phyloP scores from a whole-genome alignment of 2,888 invertebrate species.

The Hoplodrina ambigua region DNA sequence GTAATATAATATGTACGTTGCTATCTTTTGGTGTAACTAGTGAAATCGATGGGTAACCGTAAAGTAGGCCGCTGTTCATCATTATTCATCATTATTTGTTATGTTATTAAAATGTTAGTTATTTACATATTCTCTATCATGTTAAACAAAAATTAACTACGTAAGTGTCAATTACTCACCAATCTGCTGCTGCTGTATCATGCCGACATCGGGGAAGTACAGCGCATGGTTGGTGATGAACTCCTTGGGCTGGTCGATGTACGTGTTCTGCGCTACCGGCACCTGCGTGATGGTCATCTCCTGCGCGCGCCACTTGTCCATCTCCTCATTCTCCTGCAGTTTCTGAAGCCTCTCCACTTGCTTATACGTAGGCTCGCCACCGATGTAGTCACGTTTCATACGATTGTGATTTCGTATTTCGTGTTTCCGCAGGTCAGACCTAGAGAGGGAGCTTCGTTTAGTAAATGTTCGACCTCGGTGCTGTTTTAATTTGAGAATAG shows the following conservation, averaged over 20 bases:
- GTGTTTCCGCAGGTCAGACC: conserved; percentile 87
- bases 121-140: background rate
- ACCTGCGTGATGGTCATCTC: conserved; percentile 63
- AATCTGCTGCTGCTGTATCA: conserved; percentile 79
- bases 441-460: conserved; percentile 52
- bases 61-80: no score
- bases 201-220: conserved; percentile 82
- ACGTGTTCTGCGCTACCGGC: conserved; percentile 74
- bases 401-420: conserved; percentile 86
- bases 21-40: no score
- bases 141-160: background rate
- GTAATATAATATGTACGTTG: no score
- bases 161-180: conserved; percentile 67
- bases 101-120: no score
- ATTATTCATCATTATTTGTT: no score
- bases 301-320: conserved; percentile 66
- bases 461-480: background rate
- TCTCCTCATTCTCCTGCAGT: conserved; percentile 70
- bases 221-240: conserved; percentile 75
- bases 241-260: conserved; percentile 79
- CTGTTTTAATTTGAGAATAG: background rate
- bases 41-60: background rate
- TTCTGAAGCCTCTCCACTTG: conserved; percentile 84
- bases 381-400: conserved; percentile 85
- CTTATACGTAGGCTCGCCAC: conserved; percentile 87